phyloP scores from a whole-genome alignment of 1,140 invertebrate genomes.

The Caerostris darwini region DNA sequence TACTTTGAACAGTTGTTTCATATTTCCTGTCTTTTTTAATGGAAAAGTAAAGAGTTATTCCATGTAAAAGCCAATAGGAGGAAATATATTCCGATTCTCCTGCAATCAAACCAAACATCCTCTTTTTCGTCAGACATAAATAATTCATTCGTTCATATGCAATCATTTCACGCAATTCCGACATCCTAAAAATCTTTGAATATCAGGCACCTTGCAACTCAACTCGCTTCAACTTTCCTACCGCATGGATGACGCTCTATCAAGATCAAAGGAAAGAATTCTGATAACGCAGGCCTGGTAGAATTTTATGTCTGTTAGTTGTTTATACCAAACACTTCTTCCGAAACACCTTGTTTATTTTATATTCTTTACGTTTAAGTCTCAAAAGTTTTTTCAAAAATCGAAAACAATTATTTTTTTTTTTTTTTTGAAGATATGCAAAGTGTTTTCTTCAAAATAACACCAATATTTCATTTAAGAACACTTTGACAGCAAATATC shows the following conservation, averaged over 20 bases:
- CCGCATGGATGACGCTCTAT: background rate
- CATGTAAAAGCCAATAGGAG: background rate
- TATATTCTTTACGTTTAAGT: background rate
- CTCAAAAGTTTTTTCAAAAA: background rate
- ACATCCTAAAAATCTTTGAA: slow-evolving; percentile 15
- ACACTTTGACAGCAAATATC: too few species aligned
- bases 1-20: slow-evolving; percentile 18
- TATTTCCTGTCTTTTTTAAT: slow-evolving; percentile 45
- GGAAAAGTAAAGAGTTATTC: slow-evolving; percentile 26
- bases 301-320: background rate
- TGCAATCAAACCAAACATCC: slow-evolving; percentile 35
- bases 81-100: slow-evolving; percentile 39
- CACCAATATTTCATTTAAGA: too few species aligned
- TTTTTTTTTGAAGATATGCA: background rate
- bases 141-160: slow-evolving; percentile 69
- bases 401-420: background rate
- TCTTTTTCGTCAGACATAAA: slow-evolving; percentile 31
- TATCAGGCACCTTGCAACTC: background rate
- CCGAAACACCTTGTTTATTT: background rate
- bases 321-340: background rate
- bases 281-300: background rate
- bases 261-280: slow-evolving; percentile 63
- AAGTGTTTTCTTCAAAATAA: too few species aligned
- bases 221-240: slow-evolving; percentile 55
- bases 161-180: slow-evolving; percentile 66